Evolutionary conservation across 64 coral and sea anemone species (phyloP).

Genomic region (Dendrophyllia cribrosa): DNA sequence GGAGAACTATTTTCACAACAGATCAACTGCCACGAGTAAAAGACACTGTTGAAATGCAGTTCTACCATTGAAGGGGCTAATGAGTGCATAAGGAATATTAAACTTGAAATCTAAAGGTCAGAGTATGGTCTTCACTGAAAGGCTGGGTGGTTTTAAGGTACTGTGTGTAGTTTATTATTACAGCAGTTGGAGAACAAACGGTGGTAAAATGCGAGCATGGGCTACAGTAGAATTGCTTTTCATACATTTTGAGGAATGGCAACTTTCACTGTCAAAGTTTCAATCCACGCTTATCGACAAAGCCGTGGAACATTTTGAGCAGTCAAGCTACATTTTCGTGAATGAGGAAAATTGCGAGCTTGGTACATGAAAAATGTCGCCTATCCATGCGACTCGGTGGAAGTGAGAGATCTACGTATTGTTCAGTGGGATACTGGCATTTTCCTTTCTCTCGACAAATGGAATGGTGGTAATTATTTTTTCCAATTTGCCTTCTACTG

Average conservation of each 20-base stretch:
- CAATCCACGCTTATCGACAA: neutral
- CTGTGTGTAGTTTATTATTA: too few species aligned
- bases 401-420: too few species aligned
- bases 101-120: too few species aligned
- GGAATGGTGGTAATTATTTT: too few species aligned
- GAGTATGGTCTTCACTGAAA: too few species aligned
- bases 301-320: constrained; percentile 32
- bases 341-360: neutral
- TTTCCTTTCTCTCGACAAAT: too few species aligned
- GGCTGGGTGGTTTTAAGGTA: too few species aligned
- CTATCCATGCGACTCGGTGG: too few species aligned
- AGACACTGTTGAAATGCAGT: neutral
- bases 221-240: constrained; percentile 23
- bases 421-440: too few species aligned
- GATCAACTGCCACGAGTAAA: neutral
- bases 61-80: neutral
- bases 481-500: too few species aligned
- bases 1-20: neutral
- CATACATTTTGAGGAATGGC: constrained; percentile 46
- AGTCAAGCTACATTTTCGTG: constrained; percentile 28
- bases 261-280: constrained; percentile 38
- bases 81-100: neutral
- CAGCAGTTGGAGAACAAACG: neutral
- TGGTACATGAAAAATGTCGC: neutral
- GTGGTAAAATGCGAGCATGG: constrained; percentile 7